A percentile compares a stretch with the other conserved stretches of the same genome.
Conservation (phyloP, 2,113 vertebrate species). For the Heliornis fulica region DNA sequence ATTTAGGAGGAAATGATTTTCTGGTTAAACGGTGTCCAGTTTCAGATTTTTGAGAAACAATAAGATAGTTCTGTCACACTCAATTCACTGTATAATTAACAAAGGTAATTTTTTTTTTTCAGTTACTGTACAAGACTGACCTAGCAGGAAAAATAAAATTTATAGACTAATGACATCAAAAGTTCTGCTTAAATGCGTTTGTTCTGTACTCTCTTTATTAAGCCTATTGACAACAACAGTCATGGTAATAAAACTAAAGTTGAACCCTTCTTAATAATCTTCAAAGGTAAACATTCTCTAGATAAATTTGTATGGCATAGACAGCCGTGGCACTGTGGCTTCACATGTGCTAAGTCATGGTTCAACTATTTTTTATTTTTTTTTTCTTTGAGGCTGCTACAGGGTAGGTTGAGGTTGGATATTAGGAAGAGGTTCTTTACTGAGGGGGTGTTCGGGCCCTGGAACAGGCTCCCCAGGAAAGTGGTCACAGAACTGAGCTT, state of each 20-base stretch:
- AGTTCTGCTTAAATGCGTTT: neutral
- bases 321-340: neutral
- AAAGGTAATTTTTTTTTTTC: neutral
- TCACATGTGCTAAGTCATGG: neutral
- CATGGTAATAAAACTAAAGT: neutral
- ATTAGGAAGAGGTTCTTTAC: too few species aligned
- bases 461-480: too few species aligned
- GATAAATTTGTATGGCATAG: neutral
- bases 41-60: conserved; percentile 27
- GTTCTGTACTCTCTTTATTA: neutral
- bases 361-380: too few species aligned
- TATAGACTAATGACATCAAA: neutral
- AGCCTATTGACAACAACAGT: neutral
- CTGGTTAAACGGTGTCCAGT: neutral
- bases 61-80: neutral
- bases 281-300: neutral
- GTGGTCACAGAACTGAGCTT: too few species aligned
- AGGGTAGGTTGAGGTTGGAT: too few species aligned
- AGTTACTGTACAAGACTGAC: neutral
- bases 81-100: neutral
- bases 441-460: too few species aligned
- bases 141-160: neutral
- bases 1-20: neutral
- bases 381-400: too few species aligned
- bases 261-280: neutral